These are phyloP conservation scores for Alsophila aescularia DNA, from an alignment of 2,888 invertebrate genomes.

Conservation along the genomic window DNA sequence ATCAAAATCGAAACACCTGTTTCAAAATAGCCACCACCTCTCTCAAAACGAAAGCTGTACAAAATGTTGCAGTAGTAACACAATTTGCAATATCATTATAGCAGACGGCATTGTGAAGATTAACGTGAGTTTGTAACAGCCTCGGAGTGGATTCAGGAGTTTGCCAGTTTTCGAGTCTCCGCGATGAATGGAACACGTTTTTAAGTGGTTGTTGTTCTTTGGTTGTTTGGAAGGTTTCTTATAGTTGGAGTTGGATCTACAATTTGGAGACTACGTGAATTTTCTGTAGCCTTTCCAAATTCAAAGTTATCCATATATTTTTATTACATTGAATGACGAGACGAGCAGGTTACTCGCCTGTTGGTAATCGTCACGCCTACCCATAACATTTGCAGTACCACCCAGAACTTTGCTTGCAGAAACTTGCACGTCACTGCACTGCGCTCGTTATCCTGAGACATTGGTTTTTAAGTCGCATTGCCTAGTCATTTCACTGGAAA, in stretches of 20 bases:
- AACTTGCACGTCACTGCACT: no score
- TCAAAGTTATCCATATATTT: background rate
- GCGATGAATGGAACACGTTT: conserved; percentile 29
- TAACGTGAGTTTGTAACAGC: conserved; percentile 54
- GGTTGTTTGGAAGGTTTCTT: conserved; percentile 25
- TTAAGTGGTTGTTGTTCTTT: conserved; percentile 30
- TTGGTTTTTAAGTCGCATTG: no score
- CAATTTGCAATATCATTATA: conserved; percentile 71
- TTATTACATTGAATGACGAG: background rate
- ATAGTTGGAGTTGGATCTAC: background rate
- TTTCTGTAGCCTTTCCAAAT: background rate
- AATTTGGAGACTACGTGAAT: conserved; percentile 7
- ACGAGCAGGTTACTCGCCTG: no score
- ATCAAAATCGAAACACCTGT: background rate
- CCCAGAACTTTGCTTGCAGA: no score
- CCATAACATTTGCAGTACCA: no score
- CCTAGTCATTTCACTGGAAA: no score
- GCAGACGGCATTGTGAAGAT: conserved; percentile 52
- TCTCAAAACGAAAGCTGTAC: conserved; percentile 13
- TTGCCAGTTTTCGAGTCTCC: conserved; percentile 14
- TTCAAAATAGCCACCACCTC: background rate
- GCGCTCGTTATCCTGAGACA: no score
- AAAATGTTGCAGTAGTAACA: conserved; percentile 53
- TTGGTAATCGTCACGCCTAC: no score
- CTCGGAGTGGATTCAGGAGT: conserved; percentile 25